Percentiles rank a stretch among this genome's conserved stretches.
Conservation (phyloP, 2,113 vertebrate species). For the Oreochromis niloticus region DNA sequence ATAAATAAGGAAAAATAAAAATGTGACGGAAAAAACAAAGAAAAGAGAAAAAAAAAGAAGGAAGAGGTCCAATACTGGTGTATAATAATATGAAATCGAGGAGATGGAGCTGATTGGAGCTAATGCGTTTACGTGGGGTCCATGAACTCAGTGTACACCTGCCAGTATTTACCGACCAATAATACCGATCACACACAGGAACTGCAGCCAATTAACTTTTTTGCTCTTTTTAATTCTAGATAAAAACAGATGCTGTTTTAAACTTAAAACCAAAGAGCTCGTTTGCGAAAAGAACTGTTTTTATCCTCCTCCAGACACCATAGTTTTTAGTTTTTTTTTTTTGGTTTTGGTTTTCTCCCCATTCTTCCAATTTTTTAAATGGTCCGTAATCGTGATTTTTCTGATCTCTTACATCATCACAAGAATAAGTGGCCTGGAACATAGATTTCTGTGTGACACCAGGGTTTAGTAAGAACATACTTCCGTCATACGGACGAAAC, state of each 20-base stretch:
- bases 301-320: no score
- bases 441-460: neutral
- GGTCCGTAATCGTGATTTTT: neutral
- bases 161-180: neutral
- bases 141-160: neutral
- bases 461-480: neutral
- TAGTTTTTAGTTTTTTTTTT: neutral
- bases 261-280: neutral
- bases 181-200: neutral
- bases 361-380: neutral
- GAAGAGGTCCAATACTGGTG: neutral
- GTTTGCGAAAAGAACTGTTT: neutral
- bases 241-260: neutral
- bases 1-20: neutral
- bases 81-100: neutral
- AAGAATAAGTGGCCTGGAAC: rapidly evolving
- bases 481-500: neutral
- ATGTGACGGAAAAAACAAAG: neutral
- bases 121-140: neutral
- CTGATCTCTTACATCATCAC: neutral
- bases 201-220: no score
- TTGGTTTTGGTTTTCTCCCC: neutral
- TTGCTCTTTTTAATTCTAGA: neutral
- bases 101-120: neutral
- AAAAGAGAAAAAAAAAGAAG: rapidly evolving